These are phyloP conservation scores for Papio anubis DNA, from an alignment of 2,113 vertebrate genomes.

Conservation along the genomic window DNA sequence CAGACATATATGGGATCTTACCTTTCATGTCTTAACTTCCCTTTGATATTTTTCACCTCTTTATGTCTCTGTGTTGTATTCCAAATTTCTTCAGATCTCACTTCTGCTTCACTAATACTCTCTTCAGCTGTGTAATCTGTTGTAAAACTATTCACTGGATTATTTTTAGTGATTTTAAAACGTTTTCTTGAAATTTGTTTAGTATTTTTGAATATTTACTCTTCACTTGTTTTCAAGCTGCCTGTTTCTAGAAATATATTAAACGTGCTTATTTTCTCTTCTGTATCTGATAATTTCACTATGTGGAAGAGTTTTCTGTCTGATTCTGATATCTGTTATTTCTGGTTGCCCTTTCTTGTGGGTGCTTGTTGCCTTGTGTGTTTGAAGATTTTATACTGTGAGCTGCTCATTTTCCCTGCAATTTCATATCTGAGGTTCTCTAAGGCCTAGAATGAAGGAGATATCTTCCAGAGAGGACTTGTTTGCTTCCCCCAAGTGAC, in stretches of 20 bases:
- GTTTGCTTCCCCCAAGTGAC: neutral
- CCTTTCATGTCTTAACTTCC: neutral
- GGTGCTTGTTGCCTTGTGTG: neutral
- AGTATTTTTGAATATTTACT: neutral
- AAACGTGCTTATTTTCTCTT: neutral
- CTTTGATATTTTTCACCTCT: neutral
- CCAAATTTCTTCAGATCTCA: neutral
- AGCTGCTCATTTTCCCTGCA: neutral
- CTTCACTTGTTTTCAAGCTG: neutral
- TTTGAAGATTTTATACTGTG: neutral
- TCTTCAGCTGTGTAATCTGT: neutral
- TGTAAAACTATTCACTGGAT: neutral
- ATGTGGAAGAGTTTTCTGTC: neutral
- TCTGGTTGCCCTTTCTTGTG: neutral
- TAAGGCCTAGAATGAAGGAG: neutral
- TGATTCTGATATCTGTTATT: neutral
- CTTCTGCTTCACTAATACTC: neutral
- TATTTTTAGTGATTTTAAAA: neutral
- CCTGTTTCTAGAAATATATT: neutral
- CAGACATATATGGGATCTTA: neutral
- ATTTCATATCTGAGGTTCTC: neutral
- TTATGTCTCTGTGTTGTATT: neutral
- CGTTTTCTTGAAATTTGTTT: neutral
- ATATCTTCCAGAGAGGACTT: neutral
- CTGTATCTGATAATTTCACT: neutral